Evolutionary conservation across 2,888 invertebrate genomes (phyloP).

Genomic region (Mesochorus sp.): DNA sequence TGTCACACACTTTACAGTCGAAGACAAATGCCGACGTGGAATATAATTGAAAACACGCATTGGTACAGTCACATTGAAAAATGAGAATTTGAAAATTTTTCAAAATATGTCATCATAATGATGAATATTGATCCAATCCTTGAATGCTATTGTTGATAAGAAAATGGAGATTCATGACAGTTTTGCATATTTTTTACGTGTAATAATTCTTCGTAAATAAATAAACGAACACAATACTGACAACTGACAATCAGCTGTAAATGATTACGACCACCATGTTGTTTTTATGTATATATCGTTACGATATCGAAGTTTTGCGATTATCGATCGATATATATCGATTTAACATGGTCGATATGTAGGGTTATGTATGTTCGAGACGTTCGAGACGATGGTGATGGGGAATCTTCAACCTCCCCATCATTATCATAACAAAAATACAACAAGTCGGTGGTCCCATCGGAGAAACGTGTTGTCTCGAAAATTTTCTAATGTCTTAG

Average conservation of each 20-base stretch:
- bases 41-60: neutral
- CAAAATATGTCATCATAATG: neutral
- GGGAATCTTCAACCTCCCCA: neutral
- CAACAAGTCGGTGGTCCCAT: conserved; percentile 25
- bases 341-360: neutral
- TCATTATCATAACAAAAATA: conserved; percentile 23
- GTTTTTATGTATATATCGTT: neutral
- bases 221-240: neutral
- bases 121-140: neutral
- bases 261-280: neutral
- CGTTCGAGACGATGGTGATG: neutral
- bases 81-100: neutral
- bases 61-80: conserved; percentile 32
- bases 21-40: conserved; percentile 54
- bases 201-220: too few relatives aligned
- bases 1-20: neutral
- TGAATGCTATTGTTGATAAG: neutral
- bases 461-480: conserved; percentile 23
- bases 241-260: conserved; percentile 42
- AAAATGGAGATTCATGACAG: too few relatives aligned
- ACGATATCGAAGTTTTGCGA: neutral
- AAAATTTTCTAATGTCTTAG: conserved; percentile 22
- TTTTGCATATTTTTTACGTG: too few relatives aligned
- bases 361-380: neutral
- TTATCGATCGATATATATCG: conserved; percentile 7